These are phyloP conservation scores for Neuroterus valhalla DNA, from an alignment of 1,140 invertebrate genomes.

Conservation along the genomic window DNA sequence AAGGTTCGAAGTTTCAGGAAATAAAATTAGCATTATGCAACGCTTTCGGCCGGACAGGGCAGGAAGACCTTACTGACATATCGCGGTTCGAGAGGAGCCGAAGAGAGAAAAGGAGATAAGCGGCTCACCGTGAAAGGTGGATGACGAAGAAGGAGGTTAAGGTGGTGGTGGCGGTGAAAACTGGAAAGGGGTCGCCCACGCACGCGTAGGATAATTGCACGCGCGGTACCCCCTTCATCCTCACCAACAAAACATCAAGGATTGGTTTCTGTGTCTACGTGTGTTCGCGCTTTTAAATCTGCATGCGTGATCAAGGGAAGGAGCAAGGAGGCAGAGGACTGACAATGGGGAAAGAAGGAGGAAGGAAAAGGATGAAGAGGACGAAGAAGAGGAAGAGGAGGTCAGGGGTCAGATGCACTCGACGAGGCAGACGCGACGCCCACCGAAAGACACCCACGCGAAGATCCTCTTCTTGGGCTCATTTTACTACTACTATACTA, in stretches of 20 bases:
- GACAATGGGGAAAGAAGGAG: conserved; percentile 48
- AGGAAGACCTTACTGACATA: conserved; percentile 20
- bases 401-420: conserved; percentile 67
- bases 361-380: conserved; percentile 46
- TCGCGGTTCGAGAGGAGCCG: conserved; percentile 5
- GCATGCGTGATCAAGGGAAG: conserved; percentile 53
- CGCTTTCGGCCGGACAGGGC: conserved; percentile 20
- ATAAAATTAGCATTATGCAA: conserved; percentile 54
- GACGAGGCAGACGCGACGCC: conserved; percentile 71
- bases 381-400: conserved; percentile 58
- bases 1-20: conserved; percentile 39
- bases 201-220: conserved; percentile 75
- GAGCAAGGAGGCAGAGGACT: conserved; percentile 28
- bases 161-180: conserved; percentile 50
- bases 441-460: conserved; percentile 70
- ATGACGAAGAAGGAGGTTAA: conserved; percentile 50
- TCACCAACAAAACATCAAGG: conserved; percentile 37
- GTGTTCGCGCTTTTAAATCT: conserved; percentile 62
- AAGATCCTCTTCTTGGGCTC: conserved; percentile 56
- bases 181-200: conserved; percentile 67
- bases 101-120: conserved; percentile 47
- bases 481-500: conserved; percentile 43
- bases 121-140: conserved; percentile 52
- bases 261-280: conserved; percentile 55
- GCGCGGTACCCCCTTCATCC: conserved; percentile 65